Evolutionary conservation across 2,797 vertebrate genomes (phyloP).

Genomic region (Enteromius argenteus): DNA sequence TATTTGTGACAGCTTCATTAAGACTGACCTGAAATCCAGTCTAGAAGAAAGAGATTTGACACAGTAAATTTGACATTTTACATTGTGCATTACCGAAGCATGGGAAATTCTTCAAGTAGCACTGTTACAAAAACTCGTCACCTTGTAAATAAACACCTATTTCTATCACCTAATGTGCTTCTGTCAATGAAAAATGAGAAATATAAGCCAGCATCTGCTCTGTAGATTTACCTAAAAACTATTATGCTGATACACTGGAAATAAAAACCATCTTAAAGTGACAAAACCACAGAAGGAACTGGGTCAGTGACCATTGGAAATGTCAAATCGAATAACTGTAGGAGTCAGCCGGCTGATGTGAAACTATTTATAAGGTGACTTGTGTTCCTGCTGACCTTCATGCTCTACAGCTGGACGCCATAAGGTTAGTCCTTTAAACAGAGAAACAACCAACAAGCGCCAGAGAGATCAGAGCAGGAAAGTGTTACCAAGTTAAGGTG

Average conservation of each 20-base stretch:
- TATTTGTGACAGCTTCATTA: background rate
- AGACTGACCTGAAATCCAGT: background rate
- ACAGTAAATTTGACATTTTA: constrained; percentile 8
- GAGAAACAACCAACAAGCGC: background rate
- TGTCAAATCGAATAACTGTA: constrained; percentile 2
- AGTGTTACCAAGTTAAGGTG: background rate
- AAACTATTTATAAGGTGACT: constrained; percentile 17
- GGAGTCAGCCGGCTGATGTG: background rate
- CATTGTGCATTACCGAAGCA: background rate
- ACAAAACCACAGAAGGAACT: background rate
- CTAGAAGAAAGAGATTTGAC: background rate
- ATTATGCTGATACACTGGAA: background rate
- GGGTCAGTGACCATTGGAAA: background rate
- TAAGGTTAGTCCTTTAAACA: constrained; percentile 1
- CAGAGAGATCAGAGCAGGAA: background rate
- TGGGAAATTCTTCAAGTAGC: background rate
- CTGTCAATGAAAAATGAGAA: background rate
- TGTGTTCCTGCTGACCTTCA: constrained; percentile 8
- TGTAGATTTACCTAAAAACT: background rate
- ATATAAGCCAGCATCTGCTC: background rate
- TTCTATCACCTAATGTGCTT: background rate
- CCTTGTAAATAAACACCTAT: background rate
- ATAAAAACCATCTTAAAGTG: background rate
- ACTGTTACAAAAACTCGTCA: background rate
- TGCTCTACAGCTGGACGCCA: background rate